Percentiles rank a stretch among this genome's conserved stretches.
Evolutionary conservation across 1,140 invertebrate genomes (phyloP).

Genomic region (Hylyphantes graminicola): DNA sequence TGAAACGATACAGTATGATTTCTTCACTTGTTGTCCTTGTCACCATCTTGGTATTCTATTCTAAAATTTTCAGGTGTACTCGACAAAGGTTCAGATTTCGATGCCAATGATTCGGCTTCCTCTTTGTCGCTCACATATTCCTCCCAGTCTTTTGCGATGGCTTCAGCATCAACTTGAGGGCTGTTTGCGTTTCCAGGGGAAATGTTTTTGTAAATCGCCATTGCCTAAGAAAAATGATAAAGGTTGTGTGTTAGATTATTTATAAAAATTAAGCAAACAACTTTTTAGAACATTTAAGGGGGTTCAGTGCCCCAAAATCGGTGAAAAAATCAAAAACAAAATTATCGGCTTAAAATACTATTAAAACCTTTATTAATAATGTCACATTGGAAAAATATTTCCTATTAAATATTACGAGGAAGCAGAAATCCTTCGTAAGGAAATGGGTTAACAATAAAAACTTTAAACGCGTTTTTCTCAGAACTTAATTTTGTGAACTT

Average conservation of each 20-base stretch:
- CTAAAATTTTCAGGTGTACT: neutral
- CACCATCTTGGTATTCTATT: neutral
- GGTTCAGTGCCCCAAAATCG: no score
- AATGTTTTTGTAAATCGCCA: slow-evolving; percentile 78
- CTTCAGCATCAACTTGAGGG: slow-evolving; percentile 7
- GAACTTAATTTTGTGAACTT: no score
- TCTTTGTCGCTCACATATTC: slow-evolving; percentile 75
- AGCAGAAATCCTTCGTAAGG: no score
- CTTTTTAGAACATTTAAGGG: no score
- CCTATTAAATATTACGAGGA: no score
- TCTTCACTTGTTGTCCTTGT: slow-evolving; percentile 10
- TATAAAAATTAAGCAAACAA: no score
- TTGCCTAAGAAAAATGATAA: slow-evolving; percentile 71
- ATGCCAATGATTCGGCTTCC: slow-evolving; percentile 61
- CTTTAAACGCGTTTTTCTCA: no score
- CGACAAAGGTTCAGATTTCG: neutral
- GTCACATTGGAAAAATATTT: no score
- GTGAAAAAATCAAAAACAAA: no score
- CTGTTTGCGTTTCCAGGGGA: slow-evolving; percentile 63
- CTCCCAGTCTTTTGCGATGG: slow-evolving; percentile 63
- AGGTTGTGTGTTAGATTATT: neutral
- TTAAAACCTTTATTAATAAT: no score
- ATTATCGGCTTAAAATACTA: no score
- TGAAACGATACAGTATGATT: neutral
- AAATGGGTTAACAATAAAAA: no score